Conservation (phyloP, 2,113 vertebrate species). For the Phalacrocorax pelagicus region DNA sequence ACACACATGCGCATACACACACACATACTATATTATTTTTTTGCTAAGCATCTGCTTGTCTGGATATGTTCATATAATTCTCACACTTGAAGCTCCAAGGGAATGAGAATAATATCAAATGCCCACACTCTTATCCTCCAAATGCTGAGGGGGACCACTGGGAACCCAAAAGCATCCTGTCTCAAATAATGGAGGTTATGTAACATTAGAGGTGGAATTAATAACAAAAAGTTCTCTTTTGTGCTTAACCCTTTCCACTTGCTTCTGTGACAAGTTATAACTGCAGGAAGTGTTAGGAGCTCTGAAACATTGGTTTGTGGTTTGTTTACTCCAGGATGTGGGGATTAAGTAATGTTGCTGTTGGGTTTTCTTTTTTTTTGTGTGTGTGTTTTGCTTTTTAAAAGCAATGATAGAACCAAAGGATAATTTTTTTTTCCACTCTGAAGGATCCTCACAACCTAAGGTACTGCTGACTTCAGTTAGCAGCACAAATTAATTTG, state of each 20-base stretch:
- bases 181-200: neutral
- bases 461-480: neutral
- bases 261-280: conserved; percentile 15
- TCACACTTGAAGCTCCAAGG: conserved; percentile 31
- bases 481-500: neutral
- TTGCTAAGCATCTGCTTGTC: conserved; percentile 50
- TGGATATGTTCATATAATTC: conserved; percentile 46
- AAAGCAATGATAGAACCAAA: neutral
- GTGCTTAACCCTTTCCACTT: neutral
- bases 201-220: conserved; percentile 3
- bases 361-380: neutral
- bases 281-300: conserved; percentile 3
- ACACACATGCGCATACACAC: fast-evolving
- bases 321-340: conserved; percentile 22
- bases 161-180: neutral
- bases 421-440: neutral
- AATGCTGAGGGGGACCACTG: neutral
- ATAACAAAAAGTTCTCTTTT: neutral
- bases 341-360: neutral
- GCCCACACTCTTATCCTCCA: conserved; percentile 45
- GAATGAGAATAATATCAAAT: conserved; percentile 42
- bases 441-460: neutral
- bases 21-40: neutral
- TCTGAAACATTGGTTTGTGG: conserved; percentile 28
- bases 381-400: neutral